phyloP scores from a whole-genome alignment of 2,113 vertebrate genomes.

The Macrotus californicus region DNA sequence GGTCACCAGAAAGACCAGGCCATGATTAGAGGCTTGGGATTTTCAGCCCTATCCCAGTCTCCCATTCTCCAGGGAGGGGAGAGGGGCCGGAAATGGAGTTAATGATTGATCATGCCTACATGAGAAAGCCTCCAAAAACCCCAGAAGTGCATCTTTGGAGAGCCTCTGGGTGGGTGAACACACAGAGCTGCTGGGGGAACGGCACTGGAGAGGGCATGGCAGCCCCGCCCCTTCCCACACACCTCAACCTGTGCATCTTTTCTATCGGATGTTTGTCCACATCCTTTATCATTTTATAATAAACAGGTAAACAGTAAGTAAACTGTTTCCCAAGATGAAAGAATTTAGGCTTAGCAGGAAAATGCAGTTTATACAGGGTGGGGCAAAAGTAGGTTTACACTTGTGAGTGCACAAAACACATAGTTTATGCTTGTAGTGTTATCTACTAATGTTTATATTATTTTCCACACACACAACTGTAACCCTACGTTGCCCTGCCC shows the following conservation, averaged over 20 bases:
- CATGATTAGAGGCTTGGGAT: background rate
- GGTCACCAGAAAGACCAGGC: background rate
- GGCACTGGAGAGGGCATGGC: fast-evolving
- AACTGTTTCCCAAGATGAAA: background rate
- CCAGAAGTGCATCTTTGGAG: background rate
- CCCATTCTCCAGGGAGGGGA: background rate
- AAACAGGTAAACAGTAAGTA: background rate
- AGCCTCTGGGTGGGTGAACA: background rate
- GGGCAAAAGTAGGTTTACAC: background rate
- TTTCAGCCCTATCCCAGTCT: background rate
- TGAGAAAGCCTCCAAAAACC: background rate
- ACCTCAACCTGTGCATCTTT: background rate
- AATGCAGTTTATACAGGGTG: background rate
- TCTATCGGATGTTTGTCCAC: background rate
- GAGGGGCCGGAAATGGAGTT: background rate
- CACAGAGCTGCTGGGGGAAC: fast-evolving
- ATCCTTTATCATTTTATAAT: background rate
- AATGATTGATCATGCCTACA: background rate
- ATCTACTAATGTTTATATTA: background rate
- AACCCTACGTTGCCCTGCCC: background rate
- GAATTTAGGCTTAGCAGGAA: background rate
- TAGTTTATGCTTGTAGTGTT: background rate
- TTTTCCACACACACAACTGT: background rate
- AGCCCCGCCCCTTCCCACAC: background rate
- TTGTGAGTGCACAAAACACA: background rate